Conservation (phyloP, 64 coral and sea anemone genomes). For the Trachythela sp. region DNA sequence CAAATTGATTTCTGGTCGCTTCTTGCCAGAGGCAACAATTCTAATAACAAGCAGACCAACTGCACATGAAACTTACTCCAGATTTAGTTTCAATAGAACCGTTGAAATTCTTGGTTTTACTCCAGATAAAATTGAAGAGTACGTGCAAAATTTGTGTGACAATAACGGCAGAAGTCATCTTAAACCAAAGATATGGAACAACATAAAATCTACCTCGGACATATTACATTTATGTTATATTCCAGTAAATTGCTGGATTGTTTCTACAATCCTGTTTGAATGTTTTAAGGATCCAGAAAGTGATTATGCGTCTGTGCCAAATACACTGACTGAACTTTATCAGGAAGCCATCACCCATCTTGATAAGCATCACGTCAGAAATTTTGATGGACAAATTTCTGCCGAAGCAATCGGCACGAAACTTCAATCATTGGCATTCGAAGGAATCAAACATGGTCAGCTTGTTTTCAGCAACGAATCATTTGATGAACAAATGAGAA, state of each 20-base stretch:
- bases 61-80: slow-evolving; percentile 18
- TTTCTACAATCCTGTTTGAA: slow-evolving; percentile 7
- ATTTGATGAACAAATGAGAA: neutral
- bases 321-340: neutral
- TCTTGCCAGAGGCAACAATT: neutral
- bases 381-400: neutral
- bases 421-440: neutral
- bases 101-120: slow-evolving; percentile 63
- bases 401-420: neutral
- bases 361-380: neutral
- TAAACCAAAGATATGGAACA: slow-evolving; percentile 2
- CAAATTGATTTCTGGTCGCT: neutral
- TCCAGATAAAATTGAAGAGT: slow-evolving; percentile 44
- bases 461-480: neutral
- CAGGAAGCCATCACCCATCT: neutral
- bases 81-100: slow-evolving; percentile 13
- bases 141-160: slow-evolving; percentile 33
- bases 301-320: neutral
- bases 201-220: slow-evolving; percentile 30
- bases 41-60: slow-evolving; percentile 19
- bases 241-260: slow-evolving; percentile 54
- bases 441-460: neutral
- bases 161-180: neutral
- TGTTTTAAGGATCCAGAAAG: neutral
- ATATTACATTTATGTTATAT: slow-evolving; percentile 55